phyloP scores from a whole-genome alignment of 1,140 invertebrate species.

The Diorhabda sublineata region DNA sequence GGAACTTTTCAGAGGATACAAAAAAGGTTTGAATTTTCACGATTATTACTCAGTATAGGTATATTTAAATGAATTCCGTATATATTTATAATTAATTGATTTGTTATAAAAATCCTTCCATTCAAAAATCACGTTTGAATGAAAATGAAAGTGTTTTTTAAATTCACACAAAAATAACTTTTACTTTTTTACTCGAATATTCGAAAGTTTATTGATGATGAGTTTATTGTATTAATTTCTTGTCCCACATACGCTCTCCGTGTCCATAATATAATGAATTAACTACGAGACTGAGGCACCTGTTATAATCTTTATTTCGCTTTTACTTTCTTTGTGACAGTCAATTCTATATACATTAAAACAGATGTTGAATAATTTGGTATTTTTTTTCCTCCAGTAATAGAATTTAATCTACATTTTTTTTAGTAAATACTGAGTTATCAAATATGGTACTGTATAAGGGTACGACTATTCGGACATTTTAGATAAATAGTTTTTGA shows the following conservation, averaged over 20 bases:
- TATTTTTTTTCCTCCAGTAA: background rate
- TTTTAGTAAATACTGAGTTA: too few relatives aligned
- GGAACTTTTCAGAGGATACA: constrained; percentile 18
- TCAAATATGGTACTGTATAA: too few relatives aligned
- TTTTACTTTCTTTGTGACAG: constrained; percentile 30
- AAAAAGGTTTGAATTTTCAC: constrained; percentile 12
- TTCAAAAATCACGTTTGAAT: background rate
- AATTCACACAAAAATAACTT: constrained; percentile 18
- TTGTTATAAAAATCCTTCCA: too few relatives aligned
- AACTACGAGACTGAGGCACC: constrained; percentile 9
- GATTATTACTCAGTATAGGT: background rate
- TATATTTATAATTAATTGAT: too few relatives aligned
- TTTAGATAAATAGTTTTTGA: too few relatives aligned
- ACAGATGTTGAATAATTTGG: background rate
- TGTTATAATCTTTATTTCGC: constrained; percentile 21
- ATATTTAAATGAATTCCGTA: too few relatives aligned
- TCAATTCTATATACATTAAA: background rate
- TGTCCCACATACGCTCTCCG: constrained; percentile 13
- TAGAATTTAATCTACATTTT: too few relatives aligned
- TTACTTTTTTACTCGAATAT: constrained; percentile 16
- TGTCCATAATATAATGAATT: background rate
- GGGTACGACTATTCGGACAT: too few relatives aligned
- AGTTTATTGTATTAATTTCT: constrained; percentile 22
- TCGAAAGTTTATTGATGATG: constrained; percentile 23
- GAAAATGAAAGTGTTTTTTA: constrained; percentile 9